Base-by-base conservation (phyloP, 2,888 invertebrate genomes). In the Scaptomyza tumidula region DNA sequence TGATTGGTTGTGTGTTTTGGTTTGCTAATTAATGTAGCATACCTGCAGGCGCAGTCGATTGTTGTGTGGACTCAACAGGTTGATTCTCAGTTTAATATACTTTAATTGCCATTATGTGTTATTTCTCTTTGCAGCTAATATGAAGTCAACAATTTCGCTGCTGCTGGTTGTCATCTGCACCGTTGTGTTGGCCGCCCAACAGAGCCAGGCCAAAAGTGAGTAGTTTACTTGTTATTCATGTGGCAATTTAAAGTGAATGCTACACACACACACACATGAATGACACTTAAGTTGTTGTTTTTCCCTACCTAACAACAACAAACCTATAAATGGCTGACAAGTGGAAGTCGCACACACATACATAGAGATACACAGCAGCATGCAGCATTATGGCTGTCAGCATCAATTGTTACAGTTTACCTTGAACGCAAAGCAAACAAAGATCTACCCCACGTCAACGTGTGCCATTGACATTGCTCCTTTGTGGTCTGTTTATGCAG, bases 201-300 rank as follows among this genome's bases (percentile, higher is more conserved):
- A 91, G 70, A 89, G 89, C 75, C 91, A 91, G 75, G 92, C 91
- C 68, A 91, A 91, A 83, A 92, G 92, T 92, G 78, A 92, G 92
- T 91, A 82, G 7, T 45, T 44, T 11, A 9, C 35, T 45, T 29
- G 3, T 29, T 31, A 19, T 48, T 27, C 44, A 70, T 48, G 19
- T 45, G 10, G 29, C 27, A 14, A 61, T 55, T 46, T 37, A 43
- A 48, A 35, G 13, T 43, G 33, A 39, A 33, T 37, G 45, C 49
- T 41, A 33, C 41, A 37, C 65, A 37, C 37, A 46, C 65, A 37
- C 31, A 46, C n/a, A n/a, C n/a, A n/a, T n/a, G n/a, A n/a, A n/a
- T 66, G 56, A 16, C 49, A 56, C 59, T 63, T 44, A 59, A 59
- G 56, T 29, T 67, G 54, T 46, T 29, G n/a, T 39, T 11, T 6